Conservation (phyloP, 1,140 invertebrate species). For the Drosophila repleta region DNA sequence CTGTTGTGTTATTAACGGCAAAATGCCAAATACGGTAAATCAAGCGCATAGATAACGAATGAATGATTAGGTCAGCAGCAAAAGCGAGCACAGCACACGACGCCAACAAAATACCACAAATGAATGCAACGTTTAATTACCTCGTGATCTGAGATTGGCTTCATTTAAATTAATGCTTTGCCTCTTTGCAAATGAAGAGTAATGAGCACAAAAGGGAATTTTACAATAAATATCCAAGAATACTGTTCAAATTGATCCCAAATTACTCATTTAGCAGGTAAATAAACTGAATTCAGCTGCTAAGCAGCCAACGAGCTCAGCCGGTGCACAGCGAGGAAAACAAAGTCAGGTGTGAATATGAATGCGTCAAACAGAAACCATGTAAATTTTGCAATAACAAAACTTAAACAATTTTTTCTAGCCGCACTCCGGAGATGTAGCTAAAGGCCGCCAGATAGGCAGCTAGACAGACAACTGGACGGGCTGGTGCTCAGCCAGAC, state of each 20-base stretch:
- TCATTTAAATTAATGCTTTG: neutral
- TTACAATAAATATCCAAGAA: too few species aligned
- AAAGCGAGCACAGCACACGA: slow-evolving; percentile 1
- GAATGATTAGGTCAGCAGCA: slow-evolving; percentile 25
- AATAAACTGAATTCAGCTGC: too few species aligned
- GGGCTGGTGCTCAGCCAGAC: slow-evolving; percentile 19
- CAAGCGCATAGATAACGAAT: slow-evolving; percentile 27
- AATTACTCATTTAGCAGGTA: too few species aligned
- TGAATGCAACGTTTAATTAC: slow-evolving; percentile 1
- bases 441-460: slow-evolving; percentile 62
- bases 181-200: too few species aligned
- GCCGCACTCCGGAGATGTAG: slow-evolving; percentile 47
- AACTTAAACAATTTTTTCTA: slow-evolving; percentile 46
- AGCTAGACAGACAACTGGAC: slow-evolving; percentile 40
- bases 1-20: slow-evolving; percentile 26
- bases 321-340: neutral
- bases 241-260: too few species aligned
- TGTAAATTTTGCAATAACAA: slow-evolving; percentile 71
- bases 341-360: slow-evolving; percentile 63
- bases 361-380: slow-evolving; percentile 54
- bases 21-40: slow-evolving; percentile 35
- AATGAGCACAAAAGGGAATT: too few species aligned
- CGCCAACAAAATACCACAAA: slow-evolving; percentile 2
- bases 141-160: slow-evolving; percentile 3
- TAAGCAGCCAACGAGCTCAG: neutral